phyloP scores from a whole-genome alignment of 2,113 vertebrate genomes.

The Xyrauchen texanus region DNA sequence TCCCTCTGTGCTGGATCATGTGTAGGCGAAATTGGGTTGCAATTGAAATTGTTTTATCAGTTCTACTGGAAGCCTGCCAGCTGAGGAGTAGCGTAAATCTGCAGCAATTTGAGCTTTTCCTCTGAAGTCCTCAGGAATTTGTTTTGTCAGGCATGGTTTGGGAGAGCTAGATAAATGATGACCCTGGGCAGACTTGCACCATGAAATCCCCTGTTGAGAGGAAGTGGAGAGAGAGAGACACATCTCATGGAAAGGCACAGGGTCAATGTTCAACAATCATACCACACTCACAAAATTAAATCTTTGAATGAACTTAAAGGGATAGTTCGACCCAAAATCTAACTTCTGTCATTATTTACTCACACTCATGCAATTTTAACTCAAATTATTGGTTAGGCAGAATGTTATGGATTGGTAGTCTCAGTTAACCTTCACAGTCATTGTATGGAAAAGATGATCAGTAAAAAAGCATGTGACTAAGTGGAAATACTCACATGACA shows the following conservation, averaged over 20 bases:
- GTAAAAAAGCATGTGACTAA: too few species aligned
- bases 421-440: too few species aligned
- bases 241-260: background rate
- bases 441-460: too few species aligned
- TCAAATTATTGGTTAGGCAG: too few species aligned
- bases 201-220: slow-evolving; percentile 3
- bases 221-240: background rate
- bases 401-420: too few species aligned
- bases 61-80: slow-evolving; percentile 57
- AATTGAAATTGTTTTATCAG: slow-evolving; percentile 63
- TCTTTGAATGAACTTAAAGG: too few species aligned
- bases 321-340: too few species aligned
- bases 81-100: slow-evolving; percentile 59
- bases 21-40: slow-evolving; percentile 60
- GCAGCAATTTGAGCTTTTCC: slow-evolving; percentile 51
- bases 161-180: slow-evolving; percentile 55
- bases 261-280: too few species aligned
- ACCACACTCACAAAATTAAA: too few species aligned
- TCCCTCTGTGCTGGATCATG: slow-evolving; percentile 45
- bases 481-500: too few species aligned
- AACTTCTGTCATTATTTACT: too few species aligned
- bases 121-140: slow-evolving; percentile 57
- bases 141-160: slow-evolving; percentile 55
- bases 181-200: slow-evolving; percentile 44
- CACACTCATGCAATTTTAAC: too few species aligned